phyloP scores from a whole-genome alignment of 30 jellyfish, hydroid and myxozoan genomes.

The Sanderia malayensis region DNA sequence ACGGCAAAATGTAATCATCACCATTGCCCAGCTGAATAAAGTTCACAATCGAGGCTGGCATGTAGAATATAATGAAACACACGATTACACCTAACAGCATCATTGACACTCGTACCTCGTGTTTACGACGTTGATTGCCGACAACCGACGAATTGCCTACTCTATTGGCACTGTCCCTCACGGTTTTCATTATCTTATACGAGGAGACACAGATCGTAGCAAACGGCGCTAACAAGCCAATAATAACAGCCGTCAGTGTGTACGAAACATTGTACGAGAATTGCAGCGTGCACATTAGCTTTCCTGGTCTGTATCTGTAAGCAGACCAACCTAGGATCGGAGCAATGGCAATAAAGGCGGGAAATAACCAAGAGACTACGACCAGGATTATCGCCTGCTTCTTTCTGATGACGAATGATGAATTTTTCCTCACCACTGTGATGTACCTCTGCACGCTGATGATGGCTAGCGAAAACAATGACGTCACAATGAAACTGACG shows the following conservation, averaged over 20 bases:
- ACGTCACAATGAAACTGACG: constrained; percentile 34
- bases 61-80: constrained; percentile 28
- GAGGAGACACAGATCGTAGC: constrained; percentile 37
- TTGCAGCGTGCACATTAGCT: constrained; percentile 58
- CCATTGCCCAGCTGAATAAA: constrained; percentile 49
- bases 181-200: constrained; percentile 23
- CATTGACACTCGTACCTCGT: constrained; percentile 23
- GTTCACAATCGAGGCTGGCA: constrained; percentile 44
- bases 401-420: constrained; percentile 1
- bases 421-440: constrained; percentile 24
- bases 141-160: constrained; percentile 20
- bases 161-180: constrained; percentile 16
- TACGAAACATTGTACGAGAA: constrained; percentile 34
- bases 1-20: constrained; percentile 21
- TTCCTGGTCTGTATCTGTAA: constrained; percentile 51
- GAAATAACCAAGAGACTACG: constrained; percentile 26
- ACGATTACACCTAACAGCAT: constrained; percentile 51
- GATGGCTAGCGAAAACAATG: constrained; percentile 42
- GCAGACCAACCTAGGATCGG: constrained; percentile 68
- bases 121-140: constrained; percentile 13
- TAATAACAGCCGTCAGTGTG: constrained; percentile 1
- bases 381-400: constrained; percentile 1
- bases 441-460: constrained; percentile 47
- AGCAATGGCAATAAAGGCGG: constrained; percentile 18
- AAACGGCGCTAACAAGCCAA: constrained; percentile 32